Evolutionary conservation across 2,888 invertebrate genomes (phyloP).

Genomic region (Apamea monoglypha): DNA sequence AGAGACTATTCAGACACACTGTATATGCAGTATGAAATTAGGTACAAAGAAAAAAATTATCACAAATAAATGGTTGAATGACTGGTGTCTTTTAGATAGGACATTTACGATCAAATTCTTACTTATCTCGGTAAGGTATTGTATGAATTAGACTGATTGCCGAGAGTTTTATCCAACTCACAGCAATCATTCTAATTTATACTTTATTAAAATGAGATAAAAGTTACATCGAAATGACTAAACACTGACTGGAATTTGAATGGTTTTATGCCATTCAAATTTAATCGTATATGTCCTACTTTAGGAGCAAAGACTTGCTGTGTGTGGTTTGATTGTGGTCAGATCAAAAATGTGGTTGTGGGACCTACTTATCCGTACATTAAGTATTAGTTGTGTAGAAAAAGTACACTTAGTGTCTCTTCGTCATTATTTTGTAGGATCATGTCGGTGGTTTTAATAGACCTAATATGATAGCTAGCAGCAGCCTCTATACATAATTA

Average conservation of each 20-base stretch:
- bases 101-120: not conserved
- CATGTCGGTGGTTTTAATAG: not conserved
- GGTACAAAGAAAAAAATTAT: not conserved
- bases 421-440: not conserved
- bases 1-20: conserved; percentile 8
- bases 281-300: too few relatives aligned
- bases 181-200: not conserved
- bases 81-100: not conserved
- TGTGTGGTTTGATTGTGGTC: not conserved
- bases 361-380: not conserved
- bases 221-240: not conserved
- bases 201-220: not conserved
- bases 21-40: not conserved
- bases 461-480: not conserved
- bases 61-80: not conserved
- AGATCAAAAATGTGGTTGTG: not conserved
- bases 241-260: too few relatives aligned
- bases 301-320: not conserved
- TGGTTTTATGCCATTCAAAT: too few relatives aligned
- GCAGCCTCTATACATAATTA: not conserved
- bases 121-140: not conserved
- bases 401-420: not conserved
- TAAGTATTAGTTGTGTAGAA: not conserved
- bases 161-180: not conserved
- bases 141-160: not conserved